A percentile compares a stretch with the other conserved stretches of the same genome.
These are phyloP conservation scores for Mystacornis crossleyi DNA, from an alignment of 2,113 vertebrate genomes.

Conservation along the genomic window DNA sequence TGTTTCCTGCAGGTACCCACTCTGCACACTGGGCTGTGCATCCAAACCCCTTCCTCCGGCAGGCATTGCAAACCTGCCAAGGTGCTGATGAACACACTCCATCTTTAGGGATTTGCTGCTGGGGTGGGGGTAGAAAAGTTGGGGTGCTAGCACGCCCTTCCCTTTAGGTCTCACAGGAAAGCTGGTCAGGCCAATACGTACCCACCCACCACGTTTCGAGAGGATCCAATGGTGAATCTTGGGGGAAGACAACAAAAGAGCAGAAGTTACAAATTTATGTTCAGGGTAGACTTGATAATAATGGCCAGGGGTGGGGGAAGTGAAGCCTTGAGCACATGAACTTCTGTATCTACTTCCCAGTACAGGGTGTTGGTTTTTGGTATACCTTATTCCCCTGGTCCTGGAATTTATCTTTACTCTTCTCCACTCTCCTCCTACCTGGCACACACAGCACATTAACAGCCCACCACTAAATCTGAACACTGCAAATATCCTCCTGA, in stretches of 20 bases:
- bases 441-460: neutral
- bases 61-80: rapidly evolving
- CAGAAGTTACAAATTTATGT: neutral
- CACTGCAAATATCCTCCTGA: neutral
- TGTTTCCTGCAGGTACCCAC: neutral
- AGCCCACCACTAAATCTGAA: neutral
- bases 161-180: neutral
- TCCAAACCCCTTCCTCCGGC: neutral
- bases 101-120: neutral
- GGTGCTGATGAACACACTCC: neutral
- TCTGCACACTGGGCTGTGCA: neutral
- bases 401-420: neutral
- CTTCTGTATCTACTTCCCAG: neutral
- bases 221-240: neutral
- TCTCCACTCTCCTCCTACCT: neutral
- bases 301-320: neutral
- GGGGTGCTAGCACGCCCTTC: neutral
- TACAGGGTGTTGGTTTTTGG: neutral
- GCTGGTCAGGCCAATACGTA: neutral
- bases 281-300: neutral
- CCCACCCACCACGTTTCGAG: rapidly evolving
- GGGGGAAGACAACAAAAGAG: neutral
- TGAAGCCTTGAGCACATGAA: neutral
- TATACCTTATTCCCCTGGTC: neutral
- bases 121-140: neutral